A percentile compares a stretch with the other conserved stretches of the same genome.
phyloP scores from a whole-genome alignment of 2,888 invertebrate genomes.

The Scaptodrosophila latifasciaeformis region DNA sequence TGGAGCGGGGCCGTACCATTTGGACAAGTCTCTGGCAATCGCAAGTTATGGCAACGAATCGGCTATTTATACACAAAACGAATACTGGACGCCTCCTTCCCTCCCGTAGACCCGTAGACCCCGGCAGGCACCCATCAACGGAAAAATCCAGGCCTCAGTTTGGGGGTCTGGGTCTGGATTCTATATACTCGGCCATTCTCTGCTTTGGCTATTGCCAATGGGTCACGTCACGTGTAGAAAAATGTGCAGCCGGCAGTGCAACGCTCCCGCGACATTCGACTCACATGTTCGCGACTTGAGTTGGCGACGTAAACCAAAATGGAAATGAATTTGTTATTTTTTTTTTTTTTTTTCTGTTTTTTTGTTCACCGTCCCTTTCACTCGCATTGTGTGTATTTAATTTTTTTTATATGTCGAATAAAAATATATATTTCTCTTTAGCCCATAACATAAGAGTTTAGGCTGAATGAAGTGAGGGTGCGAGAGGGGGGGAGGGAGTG shows the following conservation, averaged over 20 bases:
- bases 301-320: conserved; percentile 42
- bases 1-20: too few species aligned
- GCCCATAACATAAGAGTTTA: too few species aligned
- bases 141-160: background rate
- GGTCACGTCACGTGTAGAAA: conserved; percentile 61
- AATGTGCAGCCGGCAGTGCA: conserved; percentile 65
- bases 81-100: too few species aligned
- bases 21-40: too few species aligned
- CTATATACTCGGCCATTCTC: conserved; percentile 13
- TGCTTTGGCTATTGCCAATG: too few species aligned
- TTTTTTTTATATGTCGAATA: too few species aligned
- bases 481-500: too few species aligned
- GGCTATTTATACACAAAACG: conserved; percentile 40
- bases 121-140: conserved; percentile 23
- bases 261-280: conserved; percentile 62
- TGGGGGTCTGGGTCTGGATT: too few species aligned
- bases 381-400: background rate
- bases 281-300: conserved; percentile 69
- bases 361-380: background rate
- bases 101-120: too few species aligned
- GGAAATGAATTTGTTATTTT: conserved; percentile 40
- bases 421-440: too few species aligned
- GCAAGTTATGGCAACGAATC: conserved; percentile 23
- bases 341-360: background rate
- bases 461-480: too few species aligned